These are phyloP conservation scores for Poecilobothrus nobilitatus DNA, from an alignment of 2,888 invertebrate species.

Conservation along the genomic window DNA sequence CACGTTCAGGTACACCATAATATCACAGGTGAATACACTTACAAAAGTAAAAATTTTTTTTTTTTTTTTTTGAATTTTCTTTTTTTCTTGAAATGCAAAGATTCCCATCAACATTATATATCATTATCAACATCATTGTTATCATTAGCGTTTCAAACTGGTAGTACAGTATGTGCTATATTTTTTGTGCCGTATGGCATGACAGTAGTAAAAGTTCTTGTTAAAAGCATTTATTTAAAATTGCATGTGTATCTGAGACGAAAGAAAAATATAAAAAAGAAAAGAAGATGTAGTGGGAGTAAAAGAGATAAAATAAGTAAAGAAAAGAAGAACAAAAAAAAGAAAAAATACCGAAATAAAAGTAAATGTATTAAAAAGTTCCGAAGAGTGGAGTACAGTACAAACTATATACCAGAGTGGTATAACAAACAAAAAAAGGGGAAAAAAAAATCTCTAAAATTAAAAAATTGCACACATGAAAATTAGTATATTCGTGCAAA, in stretches of 20 bases:
- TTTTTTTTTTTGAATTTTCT: too few species aligned
- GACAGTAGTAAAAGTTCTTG: too few species aligned
- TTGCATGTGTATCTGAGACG: neutral
- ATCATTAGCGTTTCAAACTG: neutral
- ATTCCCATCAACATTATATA: neutral
- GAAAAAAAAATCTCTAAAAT: neutral
- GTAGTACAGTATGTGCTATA: too few species aligned
- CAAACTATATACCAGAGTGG: too few species aligned
- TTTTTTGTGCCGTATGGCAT: too few species aligned
- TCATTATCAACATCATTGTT: neutral
- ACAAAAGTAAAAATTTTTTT: neutral
- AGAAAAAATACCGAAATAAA: too few species aligned
- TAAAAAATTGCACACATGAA: neutral
- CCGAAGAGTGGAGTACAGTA: too few species aligned
- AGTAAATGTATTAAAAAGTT: too few species aligned
- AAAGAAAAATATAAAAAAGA: too few species aligned
- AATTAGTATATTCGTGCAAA: neutral
- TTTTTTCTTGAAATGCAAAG: neutral
- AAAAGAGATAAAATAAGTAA: neutral
- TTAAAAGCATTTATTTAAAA: neutral
- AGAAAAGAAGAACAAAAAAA: neutral
- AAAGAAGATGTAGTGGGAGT: too few species aligned
- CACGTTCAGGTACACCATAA: conserved; percentile 1
- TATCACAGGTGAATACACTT: conserved; percentile 3
- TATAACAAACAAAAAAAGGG: too few species aligned